A percentile compares a stretch with the other conserved stretches of the same genome.
Evolutionary conservation across 2,113 vertebrate species (phyloP).

Genomic region (Salvelinus sp.): DNA sequence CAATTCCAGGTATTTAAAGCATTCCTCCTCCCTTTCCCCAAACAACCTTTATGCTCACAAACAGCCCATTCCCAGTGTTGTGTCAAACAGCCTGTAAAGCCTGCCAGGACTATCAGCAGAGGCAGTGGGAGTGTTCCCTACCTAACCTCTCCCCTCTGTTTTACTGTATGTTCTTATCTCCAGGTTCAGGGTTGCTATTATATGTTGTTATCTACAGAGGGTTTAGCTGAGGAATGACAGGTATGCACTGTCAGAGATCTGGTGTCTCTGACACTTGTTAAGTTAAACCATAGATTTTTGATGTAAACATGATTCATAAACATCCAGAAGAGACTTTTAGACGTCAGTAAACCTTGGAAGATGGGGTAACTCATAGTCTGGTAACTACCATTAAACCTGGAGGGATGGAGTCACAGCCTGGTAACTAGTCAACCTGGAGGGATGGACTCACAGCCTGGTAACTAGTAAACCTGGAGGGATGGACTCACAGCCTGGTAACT

Average conservation of each 20-base stretch:
- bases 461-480: neutral
- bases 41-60: slow-evolving; percentile 49
- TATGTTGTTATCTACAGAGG: slow-evolving; percentile 26
- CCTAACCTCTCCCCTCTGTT: slow-evolving; percentile 2
- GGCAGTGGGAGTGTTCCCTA: slow-evolving; percentile 22
- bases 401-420: too few relatives aligned
- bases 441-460: too few relatives aligned
- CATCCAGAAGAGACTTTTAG: slow-evolving; percentile 38
- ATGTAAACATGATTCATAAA: slow-evolving; percentile 29
- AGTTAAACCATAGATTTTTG: neutral
- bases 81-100: slow-evolving; percentile 34
- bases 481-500: neutral
- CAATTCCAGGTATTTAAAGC: slow-evolving; percentile 50
- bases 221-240: slow-evolving; percentile 30
- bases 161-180: slow-evolving; percentile 26
- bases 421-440: too few relatives aligned
- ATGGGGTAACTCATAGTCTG: neutral
- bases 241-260: slow-evolving; percentile 18
- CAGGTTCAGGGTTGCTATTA: neutral
- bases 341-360: slow-evolving; percentile 35
- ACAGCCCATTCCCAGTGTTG: slow-evolving; percentile 46
- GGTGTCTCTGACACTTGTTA: neutral
- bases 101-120: slow-evolving; percentile 24
- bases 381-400: too few relatives aligned
- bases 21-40: slow-evolving; percentile 56